Percentiles rank a stretch among this genome's conserved stretches.
Evolutionary conservation across 2,113 vertebrate genomes (phyloP).

Genomic region (Muntiacus reevesi): DNA sequence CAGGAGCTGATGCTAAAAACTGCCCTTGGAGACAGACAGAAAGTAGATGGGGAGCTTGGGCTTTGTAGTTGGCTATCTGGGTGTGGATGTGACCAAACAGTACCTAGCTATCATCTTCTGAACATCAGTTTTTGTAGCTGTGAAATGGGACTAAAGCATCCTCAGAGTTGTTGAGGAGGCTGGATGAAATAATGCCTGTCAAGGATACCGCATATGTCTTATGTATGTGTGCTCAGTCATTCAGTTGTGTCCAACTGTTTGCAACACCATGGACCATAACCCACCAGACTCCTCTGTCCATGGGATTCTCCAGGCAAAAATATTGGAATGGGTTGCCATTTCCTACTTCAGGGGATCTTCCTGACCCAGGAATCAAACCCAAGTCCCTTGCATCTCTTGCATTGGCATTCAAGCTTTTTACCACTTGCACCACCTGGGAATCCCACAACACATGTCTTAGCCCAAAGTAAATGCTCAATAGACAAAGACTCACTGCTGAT

Average conservation of each 20-base stretch:
- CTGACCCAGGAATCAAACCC: not conserved
- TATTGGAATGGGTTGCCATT: not conserved
- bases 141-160: not conserved
- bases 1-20: not conserved
- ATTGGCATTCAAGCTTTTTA: not conserved
- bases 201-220: not conserved
- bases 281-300: not conserved
- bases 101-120: not conserved
- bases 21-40: not conserved
- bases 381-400: not conserved
- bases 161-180: not conserved
- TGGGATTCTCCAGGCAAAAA: not conserved
- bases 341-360: not conserved
- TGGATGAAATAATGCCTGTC: accelerated
- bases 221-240: not conserved
- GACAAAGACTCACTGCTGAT: not conserved
- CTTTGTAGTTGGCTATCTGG: not conserved
- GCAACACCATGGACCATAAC: not conserved
- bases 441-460: not conserved
- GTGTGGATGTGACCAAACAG: not conserved
- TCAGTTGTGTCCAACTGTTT: not conserved
- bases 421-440: not conserved
- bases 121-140: not conserved
- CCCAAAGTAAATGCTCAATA: not conserved
- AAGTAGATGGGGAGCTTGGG: not conserved